These are phyloP conservation scores for Eubasilissa regina DNA, from an alignment of 1,140 invertebrate genomes.

Conservation along the genomic window DNA sequence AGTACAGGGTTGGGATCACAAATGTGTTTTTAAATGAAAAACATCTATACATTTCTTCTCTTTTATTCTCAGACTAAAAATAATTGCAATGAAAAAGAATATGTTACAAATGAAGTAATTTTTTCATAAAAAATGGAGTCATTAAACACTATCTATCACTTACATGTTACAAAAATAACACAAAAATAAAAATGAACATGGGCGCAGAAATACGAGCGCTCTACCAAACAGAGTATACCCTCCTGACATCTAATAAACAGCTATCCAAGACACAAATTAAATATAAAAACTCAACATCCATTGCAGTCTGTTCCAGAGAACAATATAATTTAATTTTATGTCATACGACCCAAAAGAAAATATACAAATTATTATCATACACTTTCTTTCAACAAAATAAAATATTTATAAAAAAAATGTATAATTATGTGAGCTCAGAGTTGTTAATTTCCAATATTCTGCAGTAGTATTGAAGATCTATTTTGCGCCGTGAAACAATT, in stretches of 20 bases:
- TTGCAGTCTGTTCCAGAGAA: constrained; percentile 36
- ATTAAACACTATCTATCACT: constrained; percentile 45
- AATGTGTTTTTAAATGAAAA: constrained; percentile 29
- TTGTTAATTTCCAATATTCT: too few species aligned
- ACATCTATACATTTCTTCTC: constrained; percentile 40
- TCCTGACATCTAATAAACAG: constrained; percentile 16
- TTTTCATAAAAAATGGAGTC: constrained; percentile 54
- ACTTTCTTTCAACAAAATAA: constrained; percentile 13
- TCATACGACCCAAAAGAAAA: constrained; percentile 15
- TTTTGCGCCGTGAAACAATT: too few species aligned
- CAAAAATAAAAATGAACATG: constrained; percentile 14
- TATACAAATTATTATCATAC: constrained; percentile 19
- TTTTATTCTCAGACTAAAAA: constrained; percentile 55
- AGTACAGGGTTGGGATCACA: neutral
- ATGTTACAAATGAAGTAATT: constrained; percentile 55
- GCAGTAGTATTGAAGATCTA: too few species aligned
- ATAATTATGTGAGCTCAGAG: too few species aligned
- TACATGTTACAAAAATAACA: constrained; percentile 49
- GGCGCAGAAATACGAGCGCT: constrained; percentile 28
- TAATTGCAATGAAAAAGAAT: constrained; percentile 55
- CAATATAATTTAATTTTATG: neutral
- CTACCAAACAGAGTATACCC: constrained; percentile 12
- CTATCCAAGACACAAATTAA: constrained; percentile 15
- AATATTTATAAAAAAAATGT: constrained; percentile 16
- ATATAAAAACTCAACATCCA: constrained; percentile 39